phyloP scores from a whole-genome alignment of 2,113 vertebrate species.

The Tilapia sparmanii region DNA sequence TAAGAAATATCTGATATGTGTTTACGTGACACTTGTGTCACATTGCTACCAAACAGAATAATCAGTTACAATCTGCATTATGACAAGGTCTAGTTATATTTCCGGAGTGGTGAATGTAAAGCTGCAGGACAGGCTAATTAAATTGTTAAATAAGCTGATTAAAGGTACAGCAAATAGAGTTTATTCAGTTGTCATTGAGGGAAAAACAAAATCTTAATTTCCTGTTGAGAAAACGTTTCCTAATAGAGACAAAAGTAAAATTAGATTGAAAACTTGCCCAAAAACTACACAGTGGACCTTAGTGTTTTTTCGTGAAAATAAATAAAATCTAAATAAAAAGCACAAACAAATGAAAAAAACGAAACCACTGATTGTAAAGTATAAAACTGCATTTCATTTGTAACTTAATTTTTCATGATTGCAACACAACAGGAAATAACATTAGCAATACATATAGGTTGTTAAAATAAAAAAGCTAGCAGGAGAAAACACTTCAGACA shows the following conservation, averaged over 20 bases:
- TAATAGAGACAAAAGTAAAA: background rate
- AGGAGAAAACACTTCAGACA: background rate
- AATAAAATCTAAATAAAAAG: background rate
- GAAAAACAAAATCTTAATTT: background rate
- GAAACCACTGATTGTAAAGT: background rate
- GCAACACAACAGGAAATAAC: background rate
- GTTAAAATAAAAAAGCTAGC: background rate
- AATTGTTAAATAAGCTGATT: background rate
- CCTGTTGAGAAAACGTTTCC: fast-evolving
- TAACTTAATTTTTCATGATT: background rate
- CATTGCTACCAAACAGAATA: background rate
- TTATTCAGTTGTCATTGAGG: background rate
- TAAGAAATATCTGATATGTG: background rate
- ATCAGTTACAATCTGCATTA: background rate
- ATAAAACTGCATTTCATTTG: background rate
- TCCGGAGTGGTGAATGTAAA: background rate
- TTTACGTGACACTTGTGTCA: background rate
- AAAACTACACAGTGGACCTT: background rate
- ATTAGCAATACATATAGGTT: background rate
- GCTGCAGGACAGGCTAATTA: background rate
- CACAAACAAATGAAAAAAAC: background rate
- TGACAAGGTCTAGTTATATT: background rate
- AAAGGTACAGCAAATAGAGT: background rate
- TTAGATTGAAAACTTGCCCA: background rate
- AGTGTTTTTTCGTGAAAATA: background rate